These are phyloP conservation scores for Drosophila kurseongensis DNA, from an alignment of 1,140 invertebrate species.

Conservation along the genomic window DNA sequence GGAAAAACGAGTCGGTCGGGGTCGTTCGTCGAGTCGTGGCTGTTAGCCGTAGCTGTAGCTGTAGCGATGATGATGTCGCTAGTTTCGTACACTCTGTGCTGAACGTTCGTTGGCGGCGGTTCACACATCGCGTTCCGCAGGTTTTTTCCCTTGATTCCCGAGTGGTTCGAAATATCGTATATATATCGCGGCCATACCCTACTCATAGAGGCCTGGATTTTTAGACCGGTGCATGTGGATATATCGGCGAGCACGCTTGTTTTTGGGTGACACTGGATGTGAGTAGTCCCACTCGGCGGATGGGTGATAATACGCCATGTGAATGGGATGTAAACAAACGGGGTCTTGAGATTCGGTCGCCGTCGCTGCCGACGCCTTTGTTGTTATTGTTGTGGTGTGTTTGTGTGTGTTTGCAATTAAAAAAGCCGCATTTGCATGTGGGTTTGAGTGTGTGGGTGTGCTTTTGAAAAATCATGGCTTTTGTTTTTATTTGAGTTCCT, in stretches of 20 bases:
- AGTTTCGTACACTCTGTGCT: slow-evolving; percentile 77
- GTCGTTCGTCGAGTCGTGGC: slow-evolving; percentile 54
- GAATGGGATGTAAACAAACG: slow-evolving; percentile 71
- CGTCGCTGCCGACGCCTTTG: slow-evolving; percentile 32
- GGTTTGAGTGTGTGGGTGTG: slow-evolving; percentile 25
- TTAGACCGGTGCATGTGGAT: slow-evolving; percentile 13
- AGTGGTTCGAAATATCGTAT: slow-evolving; percentile 18
- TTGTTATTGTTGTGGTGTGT: slow-evolving; percentile 34
- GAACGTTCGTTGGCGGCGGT: slow-evolving; percentile 74
- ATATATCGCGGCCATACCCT: slow-evolving; percentile 10
- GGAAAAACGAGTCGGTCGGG: slow-evolving; percentile 80
- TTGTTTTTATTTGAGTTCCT: slow-evolving; percentile 35
- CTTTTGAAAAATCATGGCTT: slow-evolving; percentile 29
- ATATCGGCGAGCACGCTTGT: slow-evolving; percentile 17
- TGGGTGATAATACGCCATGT: slow-evolving; percentile 30
- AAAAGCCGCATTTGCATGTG: slow-evolving; percentile 70
- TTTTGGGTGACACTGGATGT: slow-evolving; percentile 41
- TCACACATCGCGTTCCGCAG: slow-evolving; percentile 49
- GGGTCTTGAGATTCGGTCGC: slow-evolving; percentile 76
- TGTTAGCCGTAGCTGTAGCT: slow-evolving; percentile 31
- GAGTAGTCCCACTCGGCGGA: slow-evolving; percentile 60
- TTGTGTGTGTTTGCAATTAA: slow-evolving; percentile 58
- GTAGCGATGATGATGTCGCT: slow-evolving; percentile 65
- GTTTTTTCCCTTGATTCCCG: slow-evolving; percentile 3
- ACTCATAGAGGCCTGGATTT: slow-evolving; percentile 7